Evolutionary conservation across 1,140 invertebrate species (phyloP), one percentile per base, ranked within the genome.

Genomic region (Hyles euphorbiae): DNA sequence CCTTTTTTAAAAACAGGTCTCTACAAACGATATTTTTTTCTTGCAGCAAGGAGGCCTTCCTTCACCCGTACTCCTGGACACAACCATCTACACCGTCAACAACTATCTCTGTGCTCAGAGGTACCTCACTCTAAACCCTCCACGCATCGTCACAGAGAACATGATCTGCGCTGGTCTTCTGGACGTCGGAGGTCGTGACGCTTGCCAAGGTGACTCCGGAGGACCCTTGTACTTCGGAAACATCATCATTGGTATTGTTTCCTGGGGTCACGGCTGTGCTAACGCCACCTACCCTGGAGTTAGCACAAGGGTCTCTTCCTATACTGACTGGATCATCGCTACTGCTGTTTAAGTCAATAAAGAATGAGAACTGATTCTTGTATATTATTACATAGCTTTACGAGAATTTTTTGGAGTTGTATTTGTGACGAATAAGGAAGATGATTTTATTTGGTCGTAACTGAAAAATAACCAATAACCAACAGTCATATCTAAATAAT

Each of bases 131-230:
- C 10, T 63, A 2, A 50, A 58, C 0, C 34, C 33, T 4, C 56
- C 34, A 6, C 11, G 32, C 0, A 48, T 46, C 2, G 68, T 82
- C 9, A 82, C 77, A 4, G 46, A 59, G 0, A 80, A 80, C 60
- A 82, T 82, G 79, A 75, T 80, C 55, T 80, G 77, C 53, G 70
- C 77, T 64, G 74, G 73, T 60, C 34, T 74, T 32, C 55, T 72
- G 9, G 68, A 72, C 48, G 55, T 76, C 6, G 78, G 70, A 11
- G 72, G 76, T 3, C 55, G 58, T 6, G 75, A 92, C 69, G 93
- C 93, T 4, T 95, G 94, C 69, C 93, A 92, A 74, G 93, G 93
- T 3, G 93, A 94, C 69, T 92, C 92, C 54, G 93, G 93, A 2
- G 93, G 93, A 8, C 93, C 93, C 2, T 75, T 94, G 45, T 82